Evolutionary conservation across 1,140 invertebrate genomes (phyloP).

Genomic region (Adelges cooleyi): DNA sequence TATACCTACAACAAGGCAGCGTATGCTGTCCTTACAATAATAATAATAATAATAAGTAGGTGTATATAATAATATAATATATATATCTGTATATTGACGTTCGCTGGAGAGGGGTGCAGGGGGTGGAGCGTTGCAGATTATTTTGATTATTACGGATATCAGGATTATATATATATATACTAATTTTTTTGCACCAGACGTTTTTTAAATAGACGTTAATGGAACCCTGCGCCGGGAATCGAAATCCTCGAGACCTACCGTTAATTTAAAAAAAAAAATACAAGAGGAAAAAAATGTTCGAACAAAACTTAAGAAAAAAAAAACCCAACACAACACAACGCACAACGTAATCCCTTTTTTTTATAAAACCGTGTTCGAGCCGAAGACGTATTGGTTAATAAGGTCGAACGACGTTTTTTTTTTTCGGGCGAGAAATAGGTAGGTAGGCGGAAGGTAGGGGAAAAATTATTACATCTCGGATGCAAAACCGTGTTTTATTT

Average conservation of each 20-base stretch:
- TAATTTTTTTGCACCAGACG: neutral
- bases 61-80: neutral
- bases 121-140: too few relatives aligned
- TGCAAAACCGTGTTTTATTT: constrained; percentile 11
- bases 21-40: too few relatives aligned
- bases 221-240: neutral
- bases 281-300: constrained; percentile 1
- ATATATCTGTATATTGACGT: neutral
- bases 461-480: constrained; percentile 13
- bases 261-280: constrained; percentile 27
- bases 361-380: neutral
- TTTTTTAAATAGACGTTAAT: constrained; percentile 26
- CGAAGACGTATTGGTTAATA: constrained; percentile 24
- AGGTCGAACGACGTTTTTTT: constrained; percentile 16
- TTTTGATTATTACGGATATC: neutral
- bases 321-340: too few relatives aligned
- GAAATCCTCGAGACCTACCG: constrained; percentile 10
- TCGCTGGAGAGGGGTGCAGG: too few relatives aligned
- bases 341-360: constrained; percentile 15
- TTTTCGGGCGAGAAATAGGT: too few relatives aligned
- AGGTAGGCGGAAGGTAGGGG: neutral
- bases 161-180: too few relatives aligned
- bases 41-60: neutral
- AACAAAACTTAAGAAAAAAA: too few relatives aligned
- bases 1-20: neutral